Conservation (phyloP, 2,113 vertebrate species). For the Siphamia tubifer region DNA sequence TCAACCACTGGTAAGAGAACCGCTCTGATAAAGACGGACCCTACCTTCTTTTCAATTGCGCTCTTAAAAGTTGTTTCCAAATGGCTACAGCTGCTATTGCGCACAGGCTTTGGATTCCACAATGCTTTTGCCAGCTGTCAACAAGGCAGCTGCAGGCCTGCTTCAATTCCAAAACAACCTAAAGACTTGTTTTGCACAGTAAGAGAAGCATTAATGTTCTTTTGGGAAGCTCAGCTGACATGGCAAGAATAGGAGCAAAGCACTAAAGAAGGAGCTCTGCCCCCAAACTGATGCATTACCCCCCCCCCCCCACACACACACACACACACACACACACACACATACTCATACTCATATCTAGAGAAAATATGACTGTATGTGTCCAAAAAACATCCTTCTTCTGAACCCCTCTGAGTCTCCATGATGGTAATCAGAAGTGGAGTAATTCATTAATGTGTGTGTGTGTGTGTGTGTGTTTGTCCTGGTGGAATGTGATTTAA, state of each 20-base stretch:
- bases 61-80: slow-evolving; percentile 38
- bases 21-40: background rate
- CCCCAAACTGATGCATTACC: slow-evolving; percentile 6
- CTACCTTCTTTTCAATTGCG: background rate
- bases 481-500: no score
- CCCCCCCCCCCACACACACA: no score
- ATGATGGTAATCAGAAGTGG: background rate
- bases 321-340: no score
- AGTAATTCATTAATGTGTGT: slow-evolving; percentile 15
- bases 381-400: slow-evolving; percentile 16
- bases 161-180: slow-evolving; percentile 5
- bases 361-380: no score
- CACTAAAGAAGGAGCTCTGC: slow-evolving; percentile 19
- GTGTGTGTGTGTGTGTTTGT: no score
- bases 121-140: slow-evolving; percentile 72
- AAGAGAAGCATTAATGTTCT: background rate
- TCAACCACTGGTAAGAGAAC: slow-evolving; percentile 69
- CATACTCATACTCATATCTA: no score
- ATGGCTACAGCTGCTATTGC: slow-evolving; percentile 28
- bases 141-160: slow-evolving; percentile 64
- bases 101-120: slow-evolving; percentile 52
- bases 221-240: slow-evolving; percentile 29
- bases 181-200: background rate
- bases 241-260: slow-evolving; percentile 41
- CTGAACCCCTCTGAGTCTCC: background rate